Evolutionary conservation across 2,113 vertebrate genomes (phyloP), one percentile per base, ranked within the genome.

Genomic region (Grallaria varia): DNA sequence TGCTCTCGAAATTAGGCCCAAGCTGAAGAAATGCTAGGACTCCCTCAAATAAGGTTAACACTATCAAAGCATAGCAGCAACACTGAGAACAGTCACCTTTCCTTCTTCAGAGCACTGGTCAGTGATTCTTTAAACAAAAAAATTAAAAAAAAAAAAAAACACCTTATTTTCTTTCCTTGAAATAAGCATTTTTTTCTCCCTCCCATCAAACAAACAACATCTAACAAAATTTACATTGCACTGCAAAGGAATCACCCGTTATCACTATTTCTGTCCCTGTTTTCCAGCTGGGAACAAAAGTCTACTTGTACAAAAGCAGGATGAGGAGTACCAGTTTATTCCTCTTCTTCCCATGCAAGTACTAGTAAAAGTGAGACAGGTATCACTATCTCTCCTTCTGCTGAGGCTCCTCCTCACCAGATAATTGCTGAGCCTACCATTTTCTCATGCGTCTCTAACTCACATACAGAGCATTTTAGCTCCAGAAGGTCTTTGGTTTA

Each of bases 401-500:
- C 89, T 67, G 49, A 89, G 73, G 62, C 33, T 74, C 68, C 80
- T 85, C 49, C 85, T 93, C 52, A 14, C 16, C 74, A 66, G n/a
- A 14, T 75, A 89, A 63, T 8, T 86, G 75, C 86, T 71, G 55
- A 95, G 76, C 69, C 40, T 81, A 82, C 56, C 40, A 50, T 74
- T 68, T 75, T 79, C 84, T 72, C 58, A 30, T 15, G 44, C 3
- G 0, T 31, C 52, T 66, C 52, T 8, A 90, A 52, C 16, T 3
- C 0, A 0, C 33, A 76, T 2, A 2, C 13, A 39, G 42, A 3
- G 0, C 18, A 45, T 35, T 80, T n/a, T 13, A 87, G 33, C 52
- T 74, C 42, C 67, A 27, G 0, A 0, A 62, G 12, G 28, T 12
- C 6, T 62, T 63, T 25, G 40, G 22, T 30, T 56, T 63, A 69